phyloP scores from a whole-genome alignment of 1,140 invertebrate genomes.

The Temnothorax longispinosus region DNA sequence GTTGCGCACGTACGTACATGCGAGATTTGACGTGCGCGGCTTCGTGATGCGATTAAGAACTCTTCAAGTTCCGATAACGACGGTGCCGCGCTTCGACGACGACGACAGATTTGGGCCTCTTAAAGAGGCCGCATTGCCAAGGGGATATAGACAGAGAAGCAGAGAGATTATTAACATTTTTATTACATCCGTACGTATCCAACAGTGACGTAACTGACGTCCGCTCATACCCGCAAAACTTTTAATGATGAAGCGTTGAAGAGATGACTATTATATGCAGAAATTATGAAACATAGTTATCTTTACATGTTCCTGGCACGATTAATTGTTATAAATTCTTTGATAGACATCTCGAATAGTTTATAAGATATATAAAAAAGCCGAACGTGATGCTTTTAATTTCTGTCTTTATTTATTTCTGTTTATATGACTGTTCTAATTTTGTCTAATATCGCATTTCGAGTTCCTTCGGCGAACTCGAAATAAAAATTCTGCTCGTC shows the following conservation, averaged over 20 bases:
- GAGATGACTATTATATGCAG: background rate
- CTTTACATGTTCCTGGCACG: background rate
- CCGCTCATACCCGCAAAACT: background rate
- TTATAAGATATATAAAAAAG: background rate
- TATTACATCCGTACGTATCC: background rate
- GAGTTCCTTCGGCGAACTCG: background rate
- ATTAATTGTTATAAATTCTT: background rate
- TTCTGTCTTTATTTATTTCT: background rate
- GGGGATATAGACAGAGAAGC: background rate
- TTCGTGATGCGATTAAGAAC: constrained; percentile 59
- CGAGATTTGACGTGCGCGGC: background rate
- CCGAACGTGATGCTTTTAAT: background rate
- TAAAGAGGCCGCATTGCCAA: background rate
- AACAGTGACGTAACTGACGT: background rate
- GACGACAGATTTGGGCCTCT: constrained; percentile 19
- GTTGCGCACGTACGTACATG: constrained; percentile 12
- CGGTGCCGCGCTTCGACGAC: background rate
- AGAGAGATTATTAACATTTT: constrained; percentile 26
- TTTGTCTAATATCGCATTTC: background rate
- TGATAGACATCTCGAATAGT: background rate
- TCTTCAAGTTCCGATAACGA: constrained; percentile 44
- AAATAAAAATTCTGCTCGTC: background rate
- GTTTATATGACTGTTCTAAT: background rate
- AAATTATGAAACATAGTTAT: background rate
- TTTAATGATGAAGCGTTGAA: background rate